Evolutionary conservation across 2,797 vertebrate genomes (phyloP).

Genomic region (Helicolenus hilgendorfi): DNA sequence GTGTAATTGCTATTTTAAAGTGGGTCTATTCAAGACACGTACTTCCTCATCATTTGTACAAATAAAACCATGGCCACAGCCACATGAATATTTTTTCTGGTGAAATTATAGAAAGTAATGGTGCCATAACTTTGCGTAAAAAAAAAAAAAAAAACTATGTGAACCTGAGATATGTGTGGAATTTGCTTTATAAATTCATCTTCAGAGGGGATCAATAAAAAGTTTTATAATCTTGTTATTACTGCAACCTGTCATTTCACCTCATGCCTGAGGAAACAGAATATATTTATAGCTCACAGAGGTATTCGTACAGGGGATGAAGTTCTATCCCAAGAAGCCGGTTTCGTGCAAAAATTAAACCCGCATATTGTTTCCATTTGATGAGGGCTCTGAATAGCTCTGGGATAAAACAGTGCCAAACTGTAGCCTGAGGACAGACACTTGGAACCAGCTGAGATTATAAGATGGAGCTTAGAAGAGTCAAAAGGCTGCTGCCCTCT

Average conservation of each 20-base stretch:
- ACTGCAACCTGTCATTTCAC: constrained; percentile 80
- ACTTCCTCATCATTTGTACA: constrained; percentile 84
- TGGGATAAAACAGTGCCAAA: constrained; percentile 14
- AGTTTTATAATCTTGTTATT: constrained; percentile 87
- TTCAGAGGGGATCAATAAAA: constrained; percentile 87
- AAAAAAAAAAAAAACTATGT: constrained; percentile 57
- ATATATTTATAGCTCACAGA: constrained; percentile 5
- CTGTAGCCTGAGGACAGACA: constrained; percentile 32
- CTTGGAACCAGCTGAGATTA: constrained; percentile 32
- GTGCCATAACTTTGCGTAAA: constrained; percentile 83
- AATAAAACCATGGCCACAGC: constrained; percentile 83
- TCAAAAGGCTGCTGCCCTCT: constrained; percentile 22
- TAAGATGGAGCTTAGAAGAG: constrained; percentile 22
- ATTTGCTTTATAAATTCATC: constrained; percentile 85
- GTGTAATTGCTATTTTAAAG: constrained; percentile 81
- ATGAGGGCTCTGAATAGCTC: not conserved
- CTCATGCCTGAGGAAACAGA: constrained; percentile 12
- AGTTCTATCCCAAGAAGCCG: not conserved
- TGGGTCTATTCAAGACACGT: constrained; percentile 72
- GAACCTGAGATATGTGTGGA: constrained; percentile 82
- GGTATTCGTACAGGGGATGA: not conserved
- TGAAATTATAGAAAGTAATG: constrained; percentile 81
- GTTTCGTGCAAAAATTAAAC: not conserved
- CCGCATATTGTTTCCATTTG: constrained; percentile 47
- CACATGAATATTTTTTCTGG: constrained; percentile 79